Base-by-base conservation (phyloP, 1,140 invertebrate genomes). In the Drusus annulatus region DNA sequence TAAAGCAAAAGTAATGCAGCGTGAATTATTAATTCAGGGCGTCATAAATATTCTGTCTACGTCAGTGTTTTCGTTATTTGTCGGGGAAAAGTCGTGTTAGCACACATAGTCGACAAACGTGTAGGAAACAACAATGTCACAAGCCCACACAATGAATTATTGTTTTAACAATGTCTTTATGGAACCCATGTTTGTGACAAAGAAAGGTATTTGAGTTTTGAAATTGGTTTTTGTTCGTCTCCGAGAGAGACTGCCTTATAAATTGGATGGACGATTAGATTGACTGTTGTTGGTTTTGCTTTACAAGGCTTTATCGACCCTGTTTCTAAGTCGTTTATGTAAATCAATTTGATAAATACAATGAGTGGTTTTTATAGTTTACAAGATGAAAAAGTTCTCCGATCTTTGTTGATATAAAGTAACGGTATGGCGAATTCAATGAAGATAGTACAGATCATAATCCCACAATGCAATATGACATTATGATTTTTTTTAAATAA, bases 131-230 rank as follows among this genome's bases (percentile, higher is more conserved):
- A 51, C 68, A 71, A 71, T 71, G 31, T 71, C 50, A 19, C 45
- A 21, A 65, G 17, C 68, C 68, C 68, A 71, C 68, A 71, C 68
- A 25, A 51, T 71, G 68, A 50, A 51, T 71, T 36, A 71, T 71
- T 71, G 68, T 51, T 50, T 71, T 51, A 71, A 71, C 28, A 71
- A 21, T 50, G 68, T 71, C 31, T 69, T 69, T 71, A 50, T 65
- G 62, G 62, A 65, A 28, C 23, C 62, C 62, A 65, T 65, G 62
- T 65, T 65, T 65, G 62, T 65, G 25, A 65, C 62, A 65, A 65
- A n/a, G 62, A 28, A 21, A 28, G 62, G 21, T 21, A 15, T 31
- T 21, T 60, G n/a, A 60, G 56, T 65, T 65, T 65, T 65, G 62
- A 65, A 60, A 60, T 65, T n/a, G 25, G 62, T 65, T 65, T 28